Conservation (phyloP, 2,113 vertebrate genomes). For the Xyrauchen texanus region DNA sequence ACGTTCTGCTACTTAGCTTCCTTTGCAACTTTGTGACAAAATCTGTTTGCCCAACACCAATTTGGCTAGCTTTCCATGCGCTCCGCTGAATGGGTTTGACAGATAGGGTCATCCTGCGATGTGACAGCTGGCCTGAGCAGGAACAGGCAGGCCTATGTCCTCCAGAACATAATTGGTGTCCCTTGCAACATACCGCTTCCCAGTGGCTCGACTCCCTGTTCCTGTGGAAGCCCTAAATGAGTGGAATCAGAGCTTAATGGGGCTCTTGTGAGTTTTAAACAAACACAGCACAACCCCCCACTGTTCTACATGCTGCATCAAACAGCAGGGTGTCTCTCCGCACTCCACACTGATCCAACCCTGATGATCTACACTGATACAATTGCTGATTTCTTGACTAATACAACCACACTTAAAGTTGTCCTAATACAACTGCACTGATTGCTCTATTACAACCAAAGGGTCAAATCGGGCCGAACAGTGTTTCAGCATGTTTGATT, state of each 20-base stretch:
- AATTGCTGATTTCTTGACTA: neutral
- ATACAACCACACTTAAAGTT: too few relatives aligned
- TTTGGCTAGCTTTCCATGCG: slow-evolving; percentile 77
- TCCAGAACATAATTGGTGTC: slow-evolving; percentile 78
- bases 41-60: slow-evolving; percentile 86
- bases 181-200: slow-evolving; percentile 82
- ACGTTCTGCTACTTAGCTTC: slow-evolving; percentile 86
- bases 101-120: slow-evolving; percentile 75
- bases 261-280: slow-evolving; percentile 80
- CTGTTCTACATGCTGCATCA: slow-evolving; percentile 74
- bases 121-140: slow-evolving; percentile 79
- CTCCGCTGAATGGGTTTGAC: slow-evolving; percentile 80
- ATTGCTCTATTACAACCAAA: too few relatives aligned
- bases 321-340: slow-evolving; percentile 70
- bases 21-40: slow-evolving; percentile 84
- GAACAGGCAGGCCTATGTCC: slow-evolving; percentile 81
- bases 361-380: neutral
- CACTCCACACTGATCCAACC: neutral
- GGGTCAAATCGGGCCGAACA: too few relatives aligned
- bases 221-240: slow-evolving; percentile 79
- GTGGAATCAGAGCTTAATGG: slow-evolving; percentile 81
- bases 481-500: too few relatives aligned
- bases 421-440: too few relatives aligned
- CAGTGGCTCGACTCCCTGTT: slow-evolving; percentile 77
- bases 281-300: slow-evolving; percentile 78